A percentile compares a stretch with the other conserved stretches of the same genome.
Conservation (phyloP, 64 coral and sea anemone species). For the Catalaphyllia jardinei region DNA sequence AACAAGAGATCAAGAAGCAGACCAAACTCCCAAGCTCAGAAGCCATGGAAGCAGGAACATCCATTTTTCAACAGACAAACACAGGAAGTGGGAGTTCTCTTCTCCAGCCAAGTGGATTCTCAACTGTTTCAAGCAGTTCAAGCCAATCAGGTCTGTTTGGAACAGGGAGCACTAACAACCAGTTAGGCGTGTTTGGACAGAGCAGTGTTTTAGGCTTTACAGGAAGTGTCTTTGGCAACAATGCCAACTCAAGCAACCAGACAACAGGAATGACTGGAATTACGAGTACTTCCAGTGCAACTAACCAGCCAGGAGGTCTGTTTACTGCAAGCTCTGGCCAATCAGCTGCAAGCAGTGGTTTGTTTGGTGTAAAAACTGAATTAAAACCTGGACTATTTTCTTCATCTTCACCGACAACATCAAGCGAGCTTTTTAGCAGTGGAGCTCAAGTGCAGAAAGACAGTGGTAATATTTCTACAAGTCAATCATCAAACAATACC, state of each 20-base stretch:
- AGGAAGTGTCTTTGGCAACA: neutral
- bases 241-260: neutral
- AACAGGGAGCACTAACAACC: too few relatives aligned
- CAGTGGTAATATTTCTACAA: neutral
- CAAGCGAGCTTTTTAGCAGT: neutral
- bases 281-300: neutral
- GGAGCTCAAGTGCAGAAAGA: neutral
- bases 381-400: conserved; percentile 24
- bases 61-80: neutral
- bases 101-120: conserved; percentile 16
- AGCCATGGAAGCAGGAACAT: neutral
- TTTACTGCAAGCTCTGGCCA: conserved; percentile 51
- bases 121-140: neutral
- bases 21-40: neutral
- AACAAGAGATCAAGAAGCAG: conserved; percentile 76
- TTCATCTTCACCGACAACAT: neutral
- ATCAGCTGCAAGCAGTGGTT: neutral
- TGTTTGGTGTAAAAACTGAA: conserved; percentile 37
- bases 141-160: conserved; percentile 10
- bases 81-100: neutral
- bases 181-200: neutral
- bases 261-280: neutral
- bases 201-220: neutral
- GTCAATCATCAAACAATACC: neutral
- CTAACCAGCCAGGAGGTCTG: conserved; percentile 13